Percentiles rank a stretch among this genome's conserved stretches.
phyloP scores from a whole-genome alignment of 2,888 invertebrate genomes.

The Hololepta plana region DNA sequence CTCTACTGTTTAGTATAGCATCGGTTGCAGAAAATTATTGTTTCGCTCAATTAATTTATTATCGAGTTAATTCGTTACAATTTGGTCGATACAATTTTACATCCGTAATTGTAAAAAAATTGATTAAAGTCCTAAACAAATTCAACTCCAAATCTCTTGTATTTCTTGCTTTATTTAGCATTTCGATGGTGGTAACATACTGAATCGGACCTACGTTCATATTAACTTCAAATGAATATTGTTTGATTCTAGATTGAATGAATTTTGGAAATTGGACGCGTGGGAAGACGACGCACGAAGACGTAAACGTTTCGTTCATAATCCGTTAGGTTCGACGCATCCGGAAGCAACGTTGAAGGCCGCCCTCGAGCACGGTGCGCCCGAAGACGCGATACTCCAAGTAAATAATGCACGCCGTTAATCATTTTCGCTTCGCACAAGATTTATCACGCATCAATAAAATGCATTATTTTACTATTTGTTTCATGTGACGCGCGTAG shows the following conservation, averaged over 20 bases:
- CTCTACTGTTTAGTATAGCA: too few relatives aligned
- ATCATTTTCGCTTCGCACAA: slow-evolving; percentile 1
- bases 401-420: too few relatives aligned
- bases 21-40: too few relatives aligned
- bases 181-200: slow-evolving; percentile 2
- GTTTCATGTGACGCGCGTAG: slow-evolving; percentile 22
- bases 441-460: not conserved
- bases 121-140: too few relatives aligned
- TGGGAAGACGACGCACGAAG: slow-evolving; percentile 99
- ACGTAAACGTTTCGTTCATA: slow-evolving; percentile 86
- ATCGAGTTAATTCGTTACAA: too few relatives aligned
- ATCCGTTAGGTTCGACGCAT: slow-evolving; percentile 84
- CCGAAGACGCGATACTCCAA: slow-evolving; percentile 85
- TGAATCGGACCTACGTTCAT: slow-evolving; percentile 1
- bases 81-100: too few relatives aligned
- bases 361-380: slow-evolving; percentile 63
- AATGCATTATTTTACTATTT: slow-evolving; percentile 2
- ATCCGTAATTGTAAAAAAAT: too few relatives aligned
- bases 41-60: too few relatives aligned
- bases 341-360: slow-evolving; percentile 77
- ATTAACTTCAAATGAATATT: slow-evolving; percentile 2
- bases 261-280: slow-evolving; percentile 91
- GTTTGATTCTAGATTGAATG: slow-evolving; percentile 22
- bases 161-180: slow-evolving; percentile 1
- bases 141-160: too few relatives aligned